Conservation (phyloP, 2,113 vertebrate genomes). For the Pseudonaja textilis region DNA sequence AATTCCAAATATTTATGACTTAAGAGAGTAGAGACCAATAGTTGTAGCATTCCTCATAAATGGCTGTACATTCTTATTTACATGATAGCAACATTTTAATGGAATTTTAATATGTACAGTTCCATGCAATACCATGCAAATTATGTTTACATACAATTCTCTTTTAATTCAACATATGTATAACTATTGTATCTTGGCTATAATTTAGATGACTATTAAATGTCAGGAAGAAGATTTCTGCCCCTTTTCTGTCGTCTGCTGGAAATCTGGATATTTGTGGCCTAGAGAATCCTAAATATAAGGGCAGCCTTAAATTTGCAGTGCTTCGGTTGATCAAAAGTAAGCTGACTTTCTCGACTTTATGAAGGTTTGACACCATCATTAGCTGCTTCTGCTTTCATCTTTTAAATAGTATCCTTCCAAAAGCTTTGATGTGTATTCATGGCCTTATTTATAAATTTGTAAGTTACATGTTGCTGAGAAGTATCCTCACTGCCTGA, state of each 20-base stretch:
- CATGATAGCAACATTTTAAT: neutral
- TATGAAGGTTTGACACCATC: neutral
- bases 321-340: neutral
- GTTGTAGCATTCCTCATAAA: neutral
- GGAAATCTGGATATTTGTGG: neutral
- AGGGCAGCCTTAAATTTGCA: neutral
- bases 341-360: neutral
- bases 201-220: neutral
- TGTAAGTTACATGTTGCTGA: slow-evolving; percentile 29
- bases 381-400: neutral
- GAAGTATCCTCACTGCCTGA: slow-evolving; percentile 30
- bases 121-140: neutral
- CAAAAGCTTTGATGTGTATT: slow-evolving; percentile 61
- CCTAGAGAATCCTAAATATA: neutral
- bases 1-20: neutral
- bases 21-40: neutral
- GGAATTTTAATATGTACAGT: neutral
- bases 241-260: neutral
- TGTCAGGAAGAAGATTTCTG: neutral
- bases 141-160: neutral
- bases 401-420: slow-evolving; percentile 8
- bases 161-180: neutral
- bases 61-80: neutral
- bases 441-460: slow-evolving; percentile 45
- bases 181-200: neutral